Percentiles rank a stretch among this genome's conserved stretches.
phyloP scores from a whole-genome alignment of 2,888 invertebrate species.

The Bimastos eiseni region DNA sequence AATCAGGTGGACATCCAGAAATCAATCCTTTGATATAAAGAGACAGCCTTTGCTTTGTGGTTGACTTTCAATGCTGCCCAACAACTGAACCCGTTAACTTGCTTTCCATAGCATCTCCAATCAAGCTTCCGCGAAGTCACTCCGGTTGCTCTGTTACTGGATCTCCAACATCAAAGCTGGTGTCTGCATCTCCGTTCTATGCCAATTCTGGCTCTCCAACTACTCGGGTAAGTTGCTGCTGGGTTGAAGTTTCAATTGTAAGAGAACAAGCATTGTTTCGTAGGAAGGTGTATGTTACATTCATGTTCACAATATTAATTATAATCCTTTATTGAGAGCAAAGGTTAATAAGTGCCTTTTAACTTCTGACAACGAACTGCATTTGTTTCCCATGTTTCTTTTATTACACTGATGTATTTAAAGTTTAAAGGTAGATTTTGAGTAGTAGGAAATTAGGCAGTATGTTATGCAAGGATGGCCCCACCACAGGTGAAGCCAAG shows the following conservation, averaged over 20 bases:
- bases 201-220: conserved; percentile 47
- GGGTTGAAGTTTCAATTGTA: neutral
- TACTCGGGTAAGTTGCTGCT: conserved; percentile 37
- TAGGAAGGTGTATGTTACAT: neutral
- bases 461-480: too few relatives aligned
- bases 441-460: too few relatives aligned
- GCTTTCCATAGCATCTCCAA: conserved; percentile 52
- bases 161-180: conserved; percentile 25
- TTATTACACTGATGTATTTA: too few relatives aligned
- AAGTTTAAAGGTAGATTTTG: too few relatives aligned
- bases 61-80: neutral
- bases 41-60: neutral
- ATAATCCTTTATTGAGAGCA: neutral
- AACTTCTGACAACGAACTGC: too few relatives aligned
- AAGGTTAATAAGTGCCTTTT: neutral
- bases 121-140: conserved; percentile 38
- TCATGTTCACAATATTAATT: neutral
- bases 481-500: too few relatives aligned
- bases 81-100: neutral
- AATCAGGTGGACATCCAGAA: too few relatives aligned
- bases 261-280: neutral
- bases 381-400: too few relatives aligned
- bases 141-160: conserved; percentile 26
- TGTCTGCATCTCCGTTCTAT: conserved; percentile 51
- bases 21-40: too few relatives aligned